Percentiles rank a stretch among this genome's conserved stretches.
Conservation (phyloP, 2,888 invertebrate species). For the Plagodis pulveraria region DNA sequence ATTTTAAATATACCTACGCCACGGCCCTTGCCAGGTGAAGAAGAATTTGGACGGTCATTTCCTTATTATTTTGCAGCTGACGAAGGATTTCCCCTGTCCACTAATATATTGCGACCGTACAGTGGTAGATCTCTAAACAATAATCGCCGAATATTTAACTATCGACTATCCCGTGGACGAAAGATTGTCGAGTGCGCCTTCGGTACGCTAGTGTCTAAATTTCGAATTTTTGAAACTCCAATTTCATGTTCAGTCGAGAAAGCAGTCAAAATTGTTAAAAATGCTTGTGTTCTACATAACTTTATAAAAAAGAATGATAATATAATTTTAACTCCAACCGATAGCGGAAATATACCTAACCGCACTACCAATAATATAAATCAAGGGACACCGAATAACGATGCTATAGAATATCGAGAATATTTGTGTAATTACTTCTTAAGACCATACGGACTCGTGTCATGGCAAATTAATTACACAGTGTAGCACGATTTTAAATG, state of each 20-base stretch:
- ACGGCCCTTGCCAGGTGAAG: slow-evolving; percentile 19
- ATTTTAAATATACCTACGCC: slow-evolving; percentile 29
- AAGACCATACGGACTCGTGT: slow-evolving; percentile 30
- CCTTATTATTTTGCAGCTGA: slow-evolving; percentile 23
- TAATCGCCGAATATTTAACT: slow-evolving; percentile 22
- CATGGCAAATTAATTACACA: slow-evolving; percentile 15
- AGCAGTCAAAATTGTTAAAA: slow-evolving; percentile 8
- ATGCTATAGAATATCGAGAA: slow-evolving; percentile 7
- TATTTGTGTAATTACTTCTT: slow-evolving; percentile 9
- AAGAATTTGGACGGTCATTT: slow-evolving; percentile 22
- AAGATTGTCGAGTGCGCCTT: slow-evolving; percentile 19
- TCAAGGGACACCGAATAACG: slow-evolving; percentile 9
- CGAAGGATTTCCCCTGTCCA: slow-evolving; percentile 29
- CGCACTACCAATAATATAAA: slow-evolving; percentile 8
- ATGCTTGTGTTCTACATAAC: slow-evolving; percentile 7
- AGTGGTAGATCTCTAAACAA: slow-evolving; percentile 18
- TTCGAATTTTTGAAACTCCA: slow-evolving; percentile 7
- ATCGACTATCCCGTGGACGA: slow-evolving; percentile 21
- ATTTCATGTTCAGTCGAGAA: slow-evolving; percentile 10
- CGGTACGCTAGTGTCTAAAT: slow-evolving; percentile 5
- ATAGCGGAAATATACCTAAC: slow-evolving; percentile 7
- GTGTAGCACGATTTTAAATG: background rate
- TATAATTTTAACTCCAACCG: slow-evolving; percentile 7
- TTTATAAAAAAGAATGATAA: slow-evolving; percentile 6
- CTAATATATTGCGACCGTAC: slow-evolving; percentile 25